Conservation (phyloP, 2,797 vertebrate genomes). For the Typhlichthys subterraneus region DNA sequence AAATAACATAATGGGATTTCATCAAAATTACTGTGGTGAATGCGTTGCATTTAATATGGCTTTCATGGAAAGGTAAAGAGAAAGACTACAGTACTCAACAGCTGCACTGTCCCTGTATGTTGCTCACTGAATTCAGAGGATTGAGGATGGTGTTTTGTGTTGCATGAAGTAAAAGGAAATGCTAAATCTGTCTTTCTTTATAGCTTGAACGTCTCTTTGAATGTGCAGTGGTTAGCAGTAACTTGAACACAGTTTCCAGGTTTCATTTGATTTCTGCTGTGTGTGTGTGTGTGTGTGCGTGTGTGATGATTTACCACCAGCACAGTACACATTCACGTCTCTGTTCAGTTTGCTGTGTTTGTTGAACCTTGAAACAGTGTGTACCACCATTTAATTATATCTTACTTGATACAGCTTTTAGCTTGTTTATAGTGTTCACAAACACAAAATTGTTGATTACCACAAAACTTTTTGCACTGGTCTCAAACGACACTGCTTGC, state of each 20-base stretch:
- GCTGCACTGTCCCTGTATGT: neutral
- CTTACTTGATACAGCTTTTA: too few relatives aligned
- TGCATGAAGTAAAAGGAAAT: constrained; percentile 5
- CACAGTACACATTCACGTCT: too few relatives aligned
- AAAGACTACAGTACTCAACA: constrained; percentile 10
- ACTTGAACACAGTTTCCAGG: constrained; percentile 6
- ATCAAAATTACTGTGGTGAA: constrained; percentile 27
- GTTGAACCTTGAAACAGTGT: too few relatives aligned
- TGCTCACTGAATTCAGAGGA: constrained; percentile 32
- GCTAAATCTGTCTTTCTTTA: constrained; percentile 17
- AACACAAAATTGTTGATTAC: too few relatives aligned
- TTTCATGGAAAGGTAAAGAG: constrained; percentile 9
- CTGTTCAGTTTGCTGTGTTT: too few relatives aligned
- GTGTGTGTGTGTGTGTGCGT: constrained; percentile 23
- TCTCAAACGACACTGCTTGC: too few relatives aligned
- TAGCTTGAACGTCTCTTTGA: constrained; percentile 5
- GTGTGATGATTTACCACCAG: neutral
- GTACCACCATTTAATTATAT: too few relatives aligned
- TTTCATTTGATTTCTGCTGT: constrained; percentile 5
- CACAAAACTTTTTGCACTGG: too few relatives aligned
- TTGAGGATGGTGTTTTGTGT: constrained; percentile 19
- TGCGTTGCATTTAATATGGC: constrained; percentile 15
- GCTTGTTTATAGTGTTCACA: too few relatives aligned
- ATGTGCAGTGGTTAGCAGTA: constrained; percentile 6
- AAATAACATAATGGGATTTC: constrained; percentile 38